phyloP scores from a whole-genome alignment of 2,113 vertebrate genomes.

The Synchiropus splendidus region DNA sequence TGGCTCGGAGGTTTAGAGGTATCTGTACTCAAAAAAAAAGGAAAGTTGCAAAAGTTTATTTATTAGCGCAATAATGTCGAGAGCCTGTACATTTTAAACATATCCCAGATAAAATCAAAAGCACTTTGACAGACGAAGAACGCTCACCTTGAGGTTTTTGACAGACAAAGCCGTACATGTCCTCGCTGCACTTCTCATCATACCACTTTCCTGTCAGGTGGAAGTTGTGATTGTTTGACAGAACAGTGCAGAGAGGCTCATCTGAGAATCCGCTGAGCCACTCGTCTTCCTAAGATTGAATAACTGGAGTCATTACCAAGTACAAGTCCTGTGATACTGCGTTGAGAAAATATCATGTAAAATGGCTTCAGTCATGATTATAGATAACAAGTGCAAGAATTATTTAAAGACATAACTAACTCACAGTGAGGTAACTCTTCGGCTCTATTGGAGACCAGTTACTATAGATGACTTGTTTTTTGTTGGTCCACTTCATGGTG shows the following conservation, averaged over 20 bases:
- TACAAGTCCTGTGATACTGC: no score
- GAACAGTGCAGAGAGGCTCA: conserved; percentile 69
- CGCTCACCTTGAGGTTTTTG: conserved; percentile 80
- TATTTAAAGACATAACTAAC: neutral
- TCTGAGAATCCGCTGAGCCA: conserved; percentile 42
- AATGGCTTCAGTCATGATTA: no score
- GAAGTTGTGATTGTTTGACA: conserved; percentile 83
- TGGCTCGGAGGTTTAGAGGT: conserved; percentile 61
- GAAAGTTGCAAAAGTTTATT: neutral
- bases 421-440: conserved; percentile 51
- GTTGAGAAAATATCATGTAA: no score
- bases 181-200: conserved; percentile 76
- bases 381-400: no score
- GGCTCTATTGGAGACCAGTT: conserved; percentile 82
- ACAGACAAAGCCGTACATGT: conserved; percentile 83
- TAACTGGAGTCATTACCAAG: neutral
- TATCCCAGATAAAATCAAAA: no score
- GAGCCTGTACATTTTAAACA: no score
- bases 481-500: conserved; percentile 72
- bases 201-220: conserved; percentile 89
- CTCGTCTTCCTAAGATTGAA: conserved; percentile 31
- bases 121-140: conserved; percentile 2
- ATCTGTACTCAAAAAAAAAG: conserved; percentile 36
- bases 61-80: neutral
- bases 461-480: conserved; percentile 67